Evolutionary conservation across 1,140 invertebrate species (phyloP), one percentile per base, ranked within the genome.

Genomic region (Ylistrum balloti): DNA sequence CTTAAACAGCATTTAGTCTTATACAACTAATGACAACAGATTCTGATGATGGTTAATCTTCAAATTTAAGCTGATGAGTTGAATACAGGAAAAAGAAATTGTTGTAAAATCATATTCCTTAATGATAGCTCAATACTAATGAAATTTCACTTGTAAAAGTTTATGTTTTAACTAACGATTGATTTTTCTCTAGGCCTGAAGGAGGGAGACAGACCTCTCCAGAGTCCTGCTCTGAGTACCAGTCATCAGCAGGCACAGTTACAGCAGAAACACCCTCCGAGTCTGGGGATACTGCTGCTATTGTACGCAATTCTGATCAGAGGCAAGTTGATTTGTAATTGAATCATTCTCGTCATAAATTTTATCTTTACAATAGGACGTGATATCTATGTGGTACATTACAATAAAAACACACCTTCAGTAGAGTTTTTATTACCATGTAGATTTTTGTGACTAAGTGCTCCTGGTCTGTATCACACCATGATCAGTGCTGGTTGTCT

Each of bases 251-350:
- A 86, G 91, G 91, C 20, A 91, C 91, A 0, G 87, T 91, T 17
- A 91, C 91, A 22, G 89, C 90, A 33, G 90, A 88, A 86, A 86
- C 88, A 7, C 91, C 88, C 20, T 91, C 91, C 0, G 91, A 91
- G 45, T 74, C 33, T 20, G 89, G 85, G 17, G 91, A 91, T 7
- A 88, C 48, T 33, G 89, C 87, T 11, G 87, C 85, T 35, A 90
- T 88, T 33, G 33, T 86, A 87, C 56, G 86, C 87, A 90, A 88
- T 11, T 41, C 86, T 88, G 88, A 91, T 41, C 33, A 89, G 28
- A 89, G 88, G 88, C 86, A 38, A 85, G 88, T 28, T 74, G 5
- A 20, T 28, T 7, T 15, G 35, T 88, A 33, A 13, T 41, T 13
- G 74, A 45, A 32, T 32, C 33, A 2, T 33, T 33, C 0, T 85